Conservation (phyloP, 2,888 invertebrate species). For the Blera fallax region DNA sequence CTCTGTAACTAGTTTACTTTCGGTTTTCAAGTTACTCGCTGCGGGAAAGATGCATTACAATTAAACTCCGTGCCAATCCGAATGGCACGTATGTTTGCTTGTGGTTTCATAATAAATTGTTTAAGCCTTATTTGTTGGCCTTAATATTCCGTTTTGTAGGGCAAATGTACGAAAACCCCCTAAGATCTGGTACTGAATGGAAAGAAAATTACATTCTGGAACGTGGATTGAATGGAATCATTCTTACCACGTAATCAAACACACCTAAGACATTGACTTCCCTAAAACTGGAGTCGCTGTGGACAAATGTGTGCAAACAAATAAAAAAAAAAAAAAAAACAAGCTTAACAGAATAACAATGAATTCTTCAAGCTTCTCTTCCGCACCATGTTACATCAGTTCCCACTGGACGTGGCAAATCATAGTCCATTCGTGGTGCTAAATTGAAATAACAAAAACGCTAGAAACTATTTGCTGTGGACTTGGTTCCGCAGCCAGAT, state of each 20-base stretch:
- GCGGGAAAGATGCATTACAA: slow-evolving; percentile 60
- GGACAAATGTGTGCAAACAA: slow-evolving; percentile 1
- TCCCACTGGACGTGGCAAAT: slow-evolving; percentile 37
- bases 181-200: not conserved
- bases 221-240: not conserved
- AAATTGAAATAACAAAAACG: slow-evolving; percentile 46
- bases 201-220: not conserved
- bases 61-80: slow-evolving; percentile 42
- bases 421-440: slow-evolving; percentile 24
- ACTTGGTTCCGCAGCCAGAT: slow-evolving; percentile 52
- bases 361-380: not conserved
- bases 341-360: slow-evolving; percentile 30
- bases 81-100: slow-evolving; percentile 27
- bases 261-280: slow-evolving; percentile 30
- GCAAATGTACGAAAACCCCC: not conserved
- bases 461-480: slow-evolving; percentile 22
- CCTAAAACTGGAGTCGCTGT: not conserved
- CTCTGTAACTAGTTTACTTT: slow-evolving; percentile 65
- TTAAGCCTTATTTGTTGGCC: slow-evolving; percentile 24
- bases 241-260: slow-evolving; percentile 3
- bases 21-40: slow-evolving; percentile 56
- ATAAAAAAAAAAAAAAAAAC: slow-evolving; percentile 16
- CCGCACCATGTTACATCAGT: slow-evolving; percentile 34
- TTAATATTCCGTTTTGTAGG: slow-evolving; percentile 11
- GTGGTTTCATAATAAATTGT: slow-evolving; percentile 50